A percentile compares a stretch with the other conserved stretches of the same genome.
Evolutionary conservation across 1,140 invertebrate species (phyloP).

Genomic region (Drosophila gunungcola): DNA sequence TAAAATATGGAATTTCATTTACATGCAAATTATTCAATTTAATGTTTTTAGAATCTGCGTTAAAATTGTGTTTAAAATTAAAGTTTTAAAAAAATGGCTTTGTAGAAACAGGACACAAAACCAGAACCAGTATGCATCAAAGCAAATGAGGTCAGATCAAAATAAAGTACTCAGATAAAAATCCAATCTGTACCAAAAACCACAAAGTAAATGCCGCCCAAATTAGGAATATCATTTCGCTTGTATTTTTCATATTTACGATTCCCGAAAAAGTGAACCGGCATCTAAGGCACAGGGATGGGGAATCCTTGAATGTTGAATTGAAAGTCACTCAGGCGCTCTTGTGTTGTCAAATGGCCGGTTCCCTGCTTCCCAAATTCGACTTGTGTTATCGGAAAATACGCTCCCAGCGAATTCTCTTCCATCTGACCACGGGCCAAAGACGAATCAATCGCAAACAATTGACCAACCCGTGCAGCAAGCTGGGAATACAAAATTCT

Average conservation of each 20-base stretch:
- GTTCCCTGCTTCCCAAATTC: neutral
- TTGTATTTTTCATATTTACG: slow-evolving; percentile 13
- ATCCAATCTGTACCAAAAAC: neutral
- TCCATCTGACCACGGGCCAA: slow-evolving; percentile 54
- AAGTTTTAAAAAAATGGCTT: no score
- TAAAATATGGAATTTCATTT: no score
- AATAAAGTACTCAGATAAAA: slow-evolving; percentile 7
- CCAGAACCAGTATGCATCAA: no score
- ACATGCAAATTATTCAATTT: no score
- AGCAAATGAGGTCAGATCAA: no score
- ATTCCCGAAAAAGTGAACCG: slow-evolving; percentile 1
- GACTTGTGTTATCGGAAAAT: slow-evolving; percentile 26
- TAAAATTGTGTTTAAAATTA: no score
- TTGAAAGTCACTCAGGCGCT: slow-evolving; percentile 55
- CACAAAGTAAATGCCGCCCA: neutral
- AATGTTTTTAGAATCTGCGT: no score
- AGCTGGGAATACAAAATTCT: slow-evolving; percentile 52
- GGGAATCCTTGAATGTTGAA: slow-evolving; percentile 26
- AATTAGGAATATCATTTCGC: slow-evolving; percentile 11
- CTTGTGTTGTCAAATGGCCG: slow-evolving; percentile 42
- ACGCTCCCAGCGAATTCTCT: neutral
- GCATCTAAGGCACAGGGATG: slow-evolving; percentile 8
- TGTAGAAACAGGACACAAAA: no score
- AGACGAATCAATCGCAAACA: slow-evolving; percentile 63
- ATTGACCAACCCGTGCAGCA: slow-evolving; percentile 36